Conservation (phyloP, 2,113 vertebrate genomes). For the Rhegmatorhina hoffmannsi region DNA sequence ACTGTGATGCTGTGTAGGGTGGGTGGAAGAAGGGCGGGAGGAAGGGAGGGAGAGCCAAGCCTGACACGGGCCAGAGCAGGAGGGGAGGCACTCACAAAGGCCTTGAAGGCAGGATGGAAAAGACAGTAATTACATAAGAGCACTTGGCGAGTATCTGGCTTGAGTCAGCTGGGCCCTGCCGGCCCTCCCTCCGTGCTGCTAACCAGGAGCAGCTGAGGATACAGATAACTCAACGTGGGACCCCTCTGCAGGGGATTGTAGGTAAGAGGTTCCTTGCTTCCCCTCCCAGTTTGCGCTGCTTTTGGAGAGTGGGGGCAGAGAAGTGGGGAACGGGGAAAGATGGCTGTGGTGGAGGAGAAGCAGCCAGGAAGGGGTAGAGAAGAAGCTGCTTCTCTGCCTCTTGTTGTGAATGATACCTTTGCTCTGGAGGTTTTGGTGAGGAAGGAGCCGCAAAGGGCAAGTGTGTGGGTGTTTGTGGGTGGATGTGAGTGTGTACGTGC, state of each 20-base stretch:
- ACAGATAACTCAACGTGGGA: neutral
- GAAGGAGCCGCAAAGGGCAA: neutral
- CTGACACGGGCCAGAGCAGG: neutral
- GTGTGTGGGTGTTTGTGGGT: neutral
- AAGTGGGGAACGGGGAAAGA: neutral
- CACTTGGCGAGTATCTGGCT: conserved; percentile 55
- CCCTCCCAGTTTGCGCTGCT: neutral
- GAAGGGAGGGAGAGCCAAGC: neutral
- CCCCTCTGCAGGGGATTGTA: neutral
- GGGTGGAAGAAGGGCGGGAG: neutral
- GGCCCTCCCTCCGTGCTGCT: neutral
- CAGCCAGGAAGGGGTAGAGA: neutral
- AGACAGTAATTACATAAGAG: conserved; percentile 69
- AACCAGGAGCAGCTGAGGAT: conserved; percentile 64
- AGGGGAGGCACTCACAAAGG: conserved; percentile 11
- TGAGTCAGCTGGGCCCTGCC: conserved; percentile 38
- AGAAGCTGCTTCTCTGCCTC: neutral
- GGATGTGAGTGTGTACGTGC: neutral
- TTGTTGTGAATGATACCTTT: neutral
- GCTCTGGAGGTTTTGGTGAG: neutral
- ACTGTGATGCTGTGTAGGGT: neutral
- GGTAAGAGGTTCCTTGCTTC: conserved; percentile 12
- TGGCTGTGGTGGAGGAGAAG: neutral
- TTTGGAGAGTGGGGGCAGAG: neutral
- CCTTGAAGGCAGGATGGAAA: conserved; percentile 59